Conservation (phyloP, 2,797 vertebrate genomes). For the Otolemur crassicaudatus region DNA sequence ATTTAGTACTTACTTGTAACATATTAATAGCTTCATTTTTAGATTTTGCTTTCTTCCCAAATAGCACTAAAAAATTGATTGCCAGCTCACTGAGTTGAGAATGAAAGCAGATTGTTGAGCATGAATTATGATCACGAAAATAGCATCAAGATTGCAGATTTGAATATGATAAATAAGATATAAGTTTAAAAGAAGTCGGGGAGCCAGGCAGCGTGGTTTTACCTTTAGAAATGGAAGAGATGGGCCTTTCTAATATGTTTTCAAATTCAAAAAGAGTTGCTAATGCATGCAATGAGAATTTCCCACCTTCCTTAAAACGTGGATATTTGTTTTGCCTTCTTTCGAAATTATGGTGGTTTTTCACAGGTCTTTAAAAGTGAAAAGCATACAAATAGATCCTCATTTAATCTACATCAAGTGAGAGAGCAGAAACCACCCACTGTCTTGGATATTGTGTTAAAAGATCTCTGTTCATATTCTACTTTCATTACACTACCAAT, state of each 20-base stretch:
- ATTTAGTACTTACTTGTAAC: slow-evolving; percentile 81
- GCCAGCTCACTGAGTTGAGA: slow-evolving; percentile 77
- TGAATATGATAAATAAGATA: slow-evolving; percentile 73
- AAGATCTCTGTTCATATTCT: neutral
- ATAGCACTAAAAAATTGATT: slow-evolving; percentile 83
- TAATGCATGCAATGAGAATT: neutral
- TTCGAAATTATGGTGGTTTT: neutral
- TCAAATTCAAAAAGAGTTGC: neutral
- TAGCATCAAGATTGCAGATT: slow-evolving; percentile 53
- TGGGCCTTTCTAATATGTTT: neutral
- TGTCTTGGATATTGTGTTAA: neutral
- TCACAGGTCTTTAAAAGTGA: slow-evolving; percentile 9
- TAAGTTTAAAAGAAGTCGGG: slow-evolving; percentile 33
- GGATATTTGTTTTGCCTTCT: neutral
- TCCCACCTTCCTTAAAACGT: neutral
- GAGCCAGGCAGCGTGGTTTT: neutral
- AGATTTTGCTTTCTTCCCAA: slow-evolving; percentile 78
- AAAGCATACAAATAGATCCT: neutral
- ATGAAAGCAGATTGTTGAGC: slow-evolving; percentile 79
- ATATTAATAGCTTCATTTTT: slow-evolving; percentile 83
- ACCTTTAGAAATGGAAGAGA: slow-evolving; percentile 12
- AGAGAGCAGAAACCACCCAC: neutral
- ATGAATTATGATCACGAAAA: slow-evolving; percentile 79
- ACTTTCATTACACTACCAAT: neutral
- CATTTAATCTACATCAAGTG: neutral